These are phyloP conservation scores for Channa maculata DNA, from an alignment of 2,113 vertebrate genomes.

Conservation along the genomic window DNA sequence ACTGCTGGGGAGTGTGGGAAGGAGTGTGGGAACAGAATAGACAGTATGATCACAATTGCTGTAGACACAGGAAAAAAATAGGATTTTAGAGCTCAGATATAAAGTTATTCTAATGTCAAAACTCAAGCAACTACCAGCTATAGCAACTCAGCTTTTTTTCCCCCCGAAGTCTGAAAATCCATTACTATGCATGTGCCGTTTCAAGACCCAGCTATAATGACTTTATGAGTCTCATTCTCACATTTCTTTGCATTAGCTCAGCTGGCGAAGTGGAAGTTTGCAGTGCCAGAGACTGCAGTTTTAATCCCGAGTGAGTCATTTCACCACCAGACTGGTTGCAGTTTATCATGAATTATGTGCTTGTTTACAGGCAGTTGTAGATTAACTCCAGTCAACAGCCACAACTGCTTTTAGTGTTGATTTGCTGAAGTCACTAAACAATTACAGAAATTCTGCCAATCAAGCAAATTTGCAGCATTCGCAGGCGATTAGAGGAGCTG, in stretches of 20 bases:
- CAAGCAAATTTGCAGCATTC: constrained; percentile 44
- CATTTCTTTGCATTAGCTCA: constrained; percentile 47
- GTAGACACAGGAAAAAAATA: not conserved
- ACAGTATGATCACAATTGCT: not conserved
- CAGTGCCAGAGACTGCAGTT: constrained; percentile 29
- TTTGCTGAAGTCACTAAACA: constrained; percentile 48
- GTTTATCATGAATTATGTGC: constrained; percentile 63
- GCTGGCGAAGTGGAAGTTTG: constrained; percentile 38
- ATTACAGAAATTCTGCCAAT: constrained; percentile 59
- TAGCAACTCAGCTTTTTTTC: not conserved
- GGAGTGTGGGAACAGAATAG: too few relatives aligned
- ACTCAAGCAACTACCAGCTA: not conserved
- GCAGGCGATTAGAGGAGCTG: constrained; percentile 43
- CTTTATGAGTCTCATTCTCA: constrained; percentile 16
- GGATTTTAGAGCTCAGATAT: not conserved
- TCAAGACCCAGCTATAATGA: constrained; percentile 16
- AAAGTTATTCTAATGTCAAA: not conserved
- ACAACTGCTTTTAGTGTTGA: constrained; percentile 53
- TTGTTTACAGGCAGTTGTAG: constrained; percentile 70
- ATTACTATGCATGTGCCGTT: constrained; percentile 20
- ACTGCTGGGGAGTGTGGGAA: too few relatives aligned
- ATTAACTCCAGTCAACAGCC: constrained; percentile 67
- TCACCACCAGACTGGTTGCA: constrained; percentile 46
- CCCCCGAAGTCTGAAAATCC: constrained; percentile 7
- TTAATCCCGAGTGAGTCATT: constrained; percentile 46